phyloP scores from a whole-genome alignment of 2,113 vertebrate species.

The Dryoscopus gambensis region DNA sequence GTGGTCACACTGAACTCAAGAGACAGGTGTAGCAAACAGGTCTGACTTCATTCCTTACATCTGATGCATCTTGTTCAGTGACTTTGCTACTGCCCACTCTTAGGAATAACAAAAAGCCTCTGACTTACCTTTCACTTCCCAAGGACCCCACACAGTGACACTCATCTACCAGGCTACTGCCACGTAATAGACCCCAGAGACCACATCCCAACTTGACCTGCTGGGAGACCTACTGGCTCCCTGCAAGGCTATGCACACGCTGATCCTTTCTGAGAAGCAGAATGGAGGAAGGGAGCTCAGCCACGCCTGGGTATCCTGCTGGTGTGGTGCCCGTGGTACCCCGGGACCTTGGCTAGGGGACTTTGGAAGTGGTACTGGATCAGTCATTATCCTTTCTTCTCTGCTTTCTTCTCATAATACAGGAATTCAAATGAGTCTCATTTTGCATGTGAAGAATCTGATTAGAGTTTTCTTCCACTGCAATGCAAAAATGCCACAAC shows the following conservation, averaged over 20 bases:
- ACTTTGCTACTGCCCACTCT: background rate
- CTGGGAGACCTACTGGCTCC: background rate
- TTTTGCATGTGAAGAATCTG: background rate
- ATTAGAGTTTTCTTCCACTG: background rate
- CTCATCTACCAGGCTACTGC: background rate
- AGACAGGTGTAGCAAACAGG: background rate
- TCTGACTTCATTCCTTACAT: background rate
- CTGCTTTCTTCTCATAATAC: background rate
- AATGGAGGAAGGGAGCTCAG: background rate
- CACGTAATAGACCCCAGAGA: background rate
- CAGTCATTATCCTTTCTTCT: background rate
- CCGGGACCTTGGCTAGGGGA: background rate
- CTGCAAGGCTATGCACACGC: rapidly evolving
- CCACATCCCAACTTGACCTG: rapidly evolving
- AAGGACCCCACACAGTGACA: background rate
- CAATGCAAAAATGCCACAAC: background rate
- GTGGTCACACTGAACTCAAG: background rate
- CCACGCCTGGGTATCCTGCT: background rate
- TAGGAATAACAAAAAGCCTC: background rate
- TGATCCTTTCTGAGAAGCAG: background rate
- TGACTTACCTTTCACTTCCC: background rate
- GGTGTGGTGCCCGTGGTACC: background rate
- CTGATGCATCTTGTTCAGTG: background rate
- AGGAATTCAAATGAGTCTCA: background rate
- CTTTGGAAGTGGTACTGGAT: background rate